Base-by-base conservation (phyloP, 2,797 vertebrate species). In the Crax fasciolata region DNA sequence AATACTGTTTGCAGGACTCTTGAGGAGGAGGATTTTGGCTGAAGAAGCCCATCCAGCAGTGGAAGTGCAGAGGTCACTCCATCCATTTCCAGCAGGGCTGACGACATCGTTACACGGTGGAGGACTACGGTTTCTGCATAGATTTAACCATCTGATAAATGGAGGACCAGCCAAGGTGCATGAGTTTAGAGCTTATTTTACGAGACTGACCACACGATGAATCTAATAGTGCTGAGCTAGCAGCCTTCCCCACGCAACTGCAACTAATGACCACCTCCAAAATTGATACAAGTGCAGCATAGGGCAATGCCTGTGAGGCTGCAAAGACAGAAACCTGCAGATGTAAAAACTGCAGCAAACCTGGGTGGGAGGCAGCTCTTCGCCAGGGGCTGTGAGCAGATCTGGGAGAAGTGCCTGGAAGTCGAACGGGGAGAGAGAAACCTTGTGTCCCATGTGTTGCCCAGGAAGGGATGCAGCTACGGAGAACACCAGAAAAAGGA, bases 191-290 rank as follows among this genome's bases (percentile, higher is more conserved):
- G 63, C 61, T 68, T 74, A 41, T 59, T 95, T 96, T 84, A 89
- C 57, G 75, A 83, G 77, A 46, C 27, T 75, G 89, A 35, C 65
- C 66, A 38, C 5, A 9, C 7, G 43, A 70, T 80, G 72, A 85
- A 93, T 80, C 46, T 54, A 9, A 24, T 1, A 28, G 62, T 67
- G 88, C 87, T 89, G 82, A 90, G 93, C 81, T 96, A 91, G 93
- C 95, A 85, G 74, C 71, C 74, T 82, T 88, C 54, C 70, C 77
- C 82, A 70, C 38, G 73, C 80, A 86, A 49, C 57, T 52, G 58
- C 61, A 66, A n/a, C 59, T 84, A 88, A 90, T 38, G 76, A 44
- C 82, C 75, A 38, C 84, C 65, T 93, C 73, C 55, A 39, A 81
- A 84, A 80, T 1, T 28, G 89, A 67, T 59, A 49, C 62, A 14